Conservation (phyloP, 2,888 invertebrate species). For the Hedya salicella region DNA sequence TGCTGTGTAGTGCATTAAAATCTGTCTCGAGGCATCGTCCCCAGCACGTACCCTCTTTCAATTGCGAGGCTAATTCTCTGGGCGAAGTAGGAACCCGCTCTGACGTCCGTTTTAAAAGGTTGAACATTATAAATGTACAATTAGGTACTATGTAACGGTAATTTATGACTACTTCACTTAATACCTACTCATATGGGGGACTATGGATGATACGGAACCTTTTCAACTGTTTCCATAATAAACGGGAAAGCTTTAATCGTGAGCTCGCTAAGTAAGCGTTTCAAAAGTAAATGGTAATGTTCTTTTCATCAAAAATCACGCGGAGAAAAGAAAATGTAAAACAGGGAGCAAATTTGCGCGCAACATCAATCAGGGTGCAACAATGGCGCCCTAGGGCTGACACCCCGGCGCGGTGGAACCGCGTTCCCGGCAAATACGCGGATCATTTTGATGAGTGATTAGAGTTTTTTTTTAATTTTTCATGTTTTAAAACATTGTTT, state of each 20-base stretch:
- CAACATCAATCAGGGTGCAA: conserved; percentile 33
- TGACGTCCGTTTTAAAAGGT: too few relatives aligned
- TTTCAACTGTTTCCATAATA: neutral
- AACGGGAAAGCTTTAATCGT: conserved; percentile 25
- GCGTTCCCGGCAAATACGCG: neutral
- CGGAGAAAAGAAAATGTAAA: conserved; percentile 24
- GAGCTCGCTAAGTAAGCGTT: conserved; percentile 24
- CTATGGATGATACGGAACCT: neutral
- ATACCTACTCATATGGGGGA: too few relatives aligned
- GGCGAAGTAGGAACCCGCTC: too few relatives aligned
- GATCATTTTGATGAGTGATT: conserved; percentile 29
- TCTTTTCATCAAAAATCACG: conserved; percentile 40
- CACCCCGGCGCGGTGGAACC: neutral
- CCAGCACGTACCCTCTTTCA: too few relatives aligned
- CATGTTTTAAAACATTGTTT: neutral
- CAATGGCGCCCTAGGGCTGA: conserved; percentile 14
- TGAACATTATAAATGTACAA: too few relatives aligned
- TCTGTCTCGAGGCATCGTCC: too few relatives aligned
- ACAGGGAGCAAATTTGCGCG: conserved; percentile 31
- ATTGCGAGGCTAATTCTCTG: too few relatives aligned
- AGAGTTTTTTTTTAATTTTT: conserved; percentile 6
- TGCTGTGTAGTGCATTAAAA: too few relatives aligned
- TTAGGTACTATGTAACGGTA: too few relatives aligned
- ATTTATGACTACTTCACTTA: too few relatives aligned
- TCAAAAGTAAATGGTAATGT: conserved; percentile 29